Percentiles rank a stretch among this genome's conserved stretches.
phyloP scores from a whole-genome alignment of 2,113 vertebrate species.

The Serinus canaria region DNA sequence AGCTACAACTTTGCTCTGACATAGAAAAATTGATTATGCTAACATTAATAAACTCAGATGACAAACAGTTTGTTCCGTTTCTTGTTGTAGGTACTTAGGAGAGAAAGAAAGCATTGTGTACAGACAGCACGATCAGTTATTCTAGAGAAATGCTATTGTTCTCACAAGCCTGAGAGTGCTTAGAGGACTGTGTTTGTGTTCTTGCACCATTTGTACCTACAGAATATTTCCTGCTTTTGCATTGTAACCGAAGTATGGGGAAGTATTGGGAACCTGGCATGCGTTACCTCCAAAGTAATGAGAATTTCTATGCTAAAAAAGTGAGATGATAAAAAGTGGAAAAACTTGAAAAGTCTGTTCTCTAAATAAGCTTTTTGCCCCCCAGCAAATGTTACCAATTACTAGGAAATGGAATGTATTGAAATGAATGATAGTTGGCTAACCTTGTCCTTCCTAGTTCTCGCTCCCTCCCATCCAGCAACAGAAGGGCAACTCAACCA shows the following conservation, averaged over 20 bases:
- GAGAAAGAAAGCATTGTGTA: not conserved
- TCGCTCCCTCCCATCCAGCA: not conserved
- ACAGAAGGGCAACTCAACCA: not conserved
- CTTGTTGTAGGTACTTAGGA: not conserved
- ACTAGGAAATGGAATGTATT: not conserved
- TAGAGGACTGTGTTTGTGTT: not conserved
- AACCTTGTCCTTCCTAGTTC: not conserved
- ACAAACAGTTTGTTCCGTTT: not conserved
- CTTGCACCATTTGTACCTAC: conserved; percentile 10
- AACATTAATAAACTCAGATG: not conserved
- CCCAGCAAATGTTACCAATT: not conserved
- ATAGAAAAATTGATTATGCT: not conserved
- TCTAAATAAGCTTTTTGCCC: not conserved
- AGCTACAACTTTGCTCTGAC: not conserved
- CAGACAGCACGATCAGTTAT: not conserved
- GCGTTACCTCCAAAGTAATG: not conserved
- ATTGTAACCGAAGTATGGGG: not conserved
- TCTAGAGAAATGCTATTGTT: conserved; percentile 19
- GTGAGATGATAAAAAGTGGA: not conserved
- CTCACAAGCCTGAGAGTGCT: not conserved
- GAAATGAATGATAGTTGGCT: not conserved
- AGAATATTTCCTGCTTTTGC: conserved; percentile 33
- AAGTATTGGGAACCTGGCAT: not conserved
- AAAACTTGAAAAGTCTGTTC: not conserved
- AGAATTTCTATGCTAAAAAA: not conserved